phyloP scores from a whole-genome alignment of 2,888 invertebrate species.

The Drosophila conformis region DNA sequence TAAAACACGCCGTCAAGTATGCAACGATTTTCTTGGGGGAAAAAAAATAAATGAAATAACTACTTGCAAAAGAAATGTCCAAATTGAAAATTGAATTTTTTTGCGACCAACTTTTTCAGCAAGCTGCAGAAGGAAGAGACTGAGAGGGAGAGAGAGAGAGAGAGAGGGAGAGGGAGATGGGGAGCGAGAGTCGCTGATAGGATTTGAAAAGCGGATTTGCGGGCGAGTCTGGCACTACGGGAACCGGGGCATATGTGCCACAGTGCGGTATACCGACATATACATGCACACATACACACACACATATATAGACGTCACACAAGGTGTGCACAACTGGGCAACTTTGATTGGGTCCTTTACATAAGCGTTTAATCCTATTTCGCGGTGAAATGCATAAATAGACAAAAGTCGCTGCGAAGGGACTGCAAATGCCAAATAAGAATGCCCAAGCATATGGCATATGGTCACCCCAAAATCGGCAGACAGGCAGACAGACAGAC shows the following conservation, averaged over 20 bases:
- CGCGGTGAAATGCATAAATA: constrained; percentile 83
- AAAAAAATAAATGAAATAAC: constrained; percentile 28
- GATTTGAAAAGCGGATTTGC: constrained; percentile 79
- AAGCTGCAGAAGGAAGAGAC: constrained; percentile 14
- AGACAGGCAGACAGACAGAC: constrained; percentile 15
- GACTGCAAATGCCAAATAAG: constrained; percentile 36
- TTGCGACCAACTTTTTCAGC: constrained; percentile 55
- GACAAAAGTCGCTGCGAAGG: constrained; percentile 64
- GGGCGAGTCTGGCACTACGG: constrained; percentile 44
- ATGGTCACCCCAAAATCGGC: constrained; percentile 51
- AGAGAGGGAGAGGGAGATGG: not conserved
- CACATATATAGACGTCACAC: constrained; percentile 56
- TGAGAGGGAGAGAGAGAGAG: constrained; percentile 1
- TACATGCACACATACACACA: not conserved
- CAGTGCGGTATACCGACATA: constrained; percentile 12
- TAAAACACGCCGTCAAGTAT: constrained; percentile 47
- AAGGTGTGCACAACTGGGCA: constrained; percentile 61
- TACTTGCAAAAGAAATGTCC: constrained; percentile 66
- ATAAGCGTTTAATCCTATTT: constrained; percentile 84
- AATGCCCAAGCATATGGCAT: constrained; percentile 54
- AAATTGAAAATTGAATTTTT: constrained; percentile 77
- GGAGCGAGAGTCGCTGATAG: constrained; percentile 58
- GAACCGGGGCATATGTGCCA: constrained; percentile 73
- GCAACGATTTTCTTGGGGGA: constrained; percentile 45
- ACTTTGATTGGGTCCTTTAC: constrained; percentile 81